phyloP scores from a whole-genome alignment of 2,113 vertebrate species.

The Heptranchias perlo region DNA sequence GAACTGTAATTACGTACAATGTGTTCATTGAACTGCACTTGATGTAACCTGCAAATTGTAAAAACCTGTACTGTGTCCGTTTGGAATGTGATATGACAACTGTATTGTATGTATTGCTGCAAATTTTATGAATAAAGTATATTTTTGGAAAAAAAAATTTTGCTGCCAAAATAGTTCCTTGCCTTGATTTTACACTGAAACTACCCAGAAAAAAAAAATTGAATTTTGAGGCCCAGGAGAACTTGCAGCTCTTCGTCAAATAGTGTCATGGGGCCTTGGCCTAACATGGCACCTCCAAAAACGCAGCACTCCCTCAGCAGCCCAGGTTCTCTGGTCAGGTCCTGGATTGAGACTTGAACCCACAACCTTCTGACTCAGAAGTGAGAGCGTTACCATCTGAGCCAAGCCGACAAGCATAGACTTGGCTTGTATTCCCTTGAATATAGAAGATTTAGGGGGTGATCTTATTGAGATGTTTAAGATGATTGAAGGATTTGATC shows the following conservation, averaged over 20 bases:
- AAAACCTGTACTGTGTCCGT: too few relatives aligned
- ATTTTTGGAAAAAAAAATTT: too few relatives aligned
- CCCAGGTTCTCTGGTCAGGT: background rate
- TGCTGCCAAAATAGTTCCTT: background rate
- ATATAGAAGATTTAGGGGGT: too few relatives aligned
- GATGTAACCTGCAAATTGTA: too few relatives aligned
- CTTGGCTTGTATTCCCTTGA: too few relatives aligned
- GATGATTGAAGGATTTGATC: too few relatives aligned
- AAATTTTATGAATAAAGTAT: too few relatives aligned
- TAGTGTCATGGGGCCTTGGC: background rate
- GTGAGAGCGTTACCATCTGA: background rate
- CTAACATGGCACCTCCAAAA: background rate
- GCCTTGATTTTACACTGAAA: background rate
- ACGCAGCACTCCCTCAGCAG: background rate
- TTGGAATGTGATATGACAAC: too few relatives aligned
- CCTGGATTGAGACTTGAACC: background rate
- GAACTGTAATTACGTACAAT: too few relatives aligned
- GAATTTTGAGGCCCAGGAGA: background rate
- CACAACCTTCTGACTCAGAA: background rate
- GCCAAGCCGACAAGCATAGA: background rate
- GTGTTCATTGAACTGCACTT: too few relatives aligned
- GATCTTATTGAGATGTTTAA: too few relatives aligned
- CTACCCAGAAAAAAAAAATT: background rate
- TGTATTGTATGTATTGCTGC: too few relatives aligned
- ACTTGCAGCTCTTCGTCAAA: background rate